Conservation (phyloP, 2,113 vertebrate species). For the Ophthalmolycus amberensis region DNA sequence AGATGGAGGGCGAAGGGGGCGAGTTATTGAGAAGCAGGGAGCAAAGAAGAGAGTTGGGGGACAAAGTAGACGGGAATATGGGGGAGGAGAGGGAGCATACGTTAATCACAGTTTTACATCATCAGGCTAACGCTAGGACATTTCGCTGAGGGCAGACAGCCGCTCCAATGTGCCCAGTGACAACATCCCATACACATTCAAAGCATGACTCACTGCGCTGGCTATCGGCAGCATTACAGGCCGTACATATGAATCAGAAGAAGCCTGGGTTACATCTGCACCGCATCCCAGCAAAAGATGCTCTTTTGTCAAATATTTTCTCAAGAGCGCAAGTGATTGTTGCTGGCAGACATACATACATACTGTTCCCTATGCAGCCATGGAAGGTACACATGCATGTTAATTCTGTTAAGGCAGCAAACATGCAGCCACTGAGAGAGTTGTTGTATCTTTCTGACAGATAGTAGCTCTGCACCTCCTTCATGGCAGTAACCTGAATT, state of each 20-base stretch:
- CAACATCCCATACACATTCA: conserved; percentile 61
- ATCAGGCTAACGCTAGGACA: conserved; percentile 66
- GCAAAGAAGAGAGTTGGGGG: conserved; percentile 57
- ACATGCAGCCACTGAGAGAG: conserved; percentile 20
- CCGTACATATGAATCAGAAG: conserved; percentile 61
- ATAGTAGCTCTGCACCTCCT: conserved; percentile 15
- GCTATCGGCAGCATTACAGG: conserved; percentile 54
- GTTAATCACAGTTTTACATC: conserved; percentile 78
- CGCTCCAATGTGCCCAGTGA: conserved; percentile 41
- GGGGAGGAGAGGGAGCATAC: conserved; percentile 51
- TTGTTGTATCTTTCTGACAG: conserved; percentile 37
- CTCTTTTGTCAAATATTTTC: conserved; percentile 64
- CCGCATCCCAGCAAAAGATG: conserved; percentile 45
- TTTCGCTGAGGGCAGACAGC: conserved; percentile 62
- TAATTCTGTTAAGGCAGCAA: conserved; percentile 47
- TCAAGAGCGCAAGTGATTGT: conserved; percentile 55
- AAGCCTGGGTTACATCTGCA: conserved; percentile 62
- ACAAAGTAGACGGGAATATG: conserved; percentile 42
- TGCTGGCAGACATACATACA: conserved; percentile 56
- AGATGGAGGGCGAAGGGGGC: conserved; percentile 16
- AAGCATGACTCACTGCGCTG: conserved; percentile 67
- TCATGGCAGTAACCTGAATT: conserved; percentile 29
- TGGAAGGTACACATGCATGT: conserved; percentile 57
- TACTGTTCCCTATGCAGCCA: conserved; percentile 31
- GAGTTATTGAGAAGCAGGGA: conserved; percentile 48